Percentiles rank a stretch among this genome's conserved stretches.
These are phyloP conservation scores for Eupithecia tripunctaria DNA, from an alignment of 2,888 invertebrate genomes.

Conservation along the genomic window DNA sequence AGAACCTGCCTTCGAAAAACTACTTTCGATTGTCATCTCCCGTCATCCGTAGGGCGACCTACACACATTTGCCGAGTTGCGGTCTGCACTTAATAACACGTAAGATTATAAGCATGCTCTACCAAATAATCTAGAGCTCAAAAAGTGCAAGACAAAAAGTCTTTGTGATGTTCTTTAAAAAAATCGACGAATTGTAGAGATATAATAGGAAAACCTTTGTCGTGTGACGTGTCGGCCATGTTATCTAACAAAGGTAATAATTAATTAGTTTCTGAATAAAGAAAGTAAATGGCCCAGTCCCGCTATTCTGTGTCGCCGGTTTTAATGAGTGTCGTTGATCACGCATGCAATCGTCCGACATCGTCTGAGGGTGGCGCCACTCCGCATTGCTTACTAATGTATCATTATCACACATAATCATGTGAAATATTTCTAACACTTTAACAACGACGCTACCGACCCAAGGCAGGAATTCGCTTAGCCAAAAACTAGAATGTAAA, in stretches of 20 bases:
- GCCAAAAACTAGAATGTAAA: slow-evolving; percentile 14
- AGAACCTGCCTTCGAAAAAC: too few relatives aligned
- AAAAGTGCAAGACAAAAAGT: not conserved
- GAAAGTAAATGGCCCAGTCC: slow-evolving; percentile 34
- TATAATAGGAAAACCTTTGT: not conserved
- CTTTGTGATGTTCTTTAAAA: not conserved
- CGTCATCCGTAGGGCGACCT: not conserved
- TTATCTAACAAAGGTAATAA: slow-evolving; percentile 3
- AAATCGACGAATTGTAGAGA: not conserved
- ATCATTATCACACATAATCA: slow-evolving; percentile 47
- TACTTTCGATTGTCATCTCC: not conserved
- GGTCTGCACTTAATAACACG: not conserved
- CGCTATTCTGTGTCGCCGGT: slow-evolving; percentile 21
- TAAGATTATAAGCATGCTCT: not conserved
- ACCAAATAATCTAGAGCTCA: too few relatives aligned
- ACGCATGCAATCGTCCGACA: slow-evolving; percentile 48
- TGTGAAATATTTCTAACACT: slow-evolving; percentile 32
- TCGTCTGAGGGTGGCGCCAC: slow-evolving; percentile 57
- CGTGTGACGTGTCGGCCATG: not conserved
- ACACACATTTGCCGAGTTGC: not conserved
- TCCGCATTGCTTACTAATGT: slow-evolving; percentile 53
- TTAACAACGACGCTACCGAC: too few relatives aligned
- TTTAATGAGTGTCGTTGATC: slow-evolving; percentile 44
- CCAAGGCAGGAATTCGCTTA: slow-evolving; percentile 16
- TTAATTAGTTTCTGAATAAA: slow-evolving; percentile 16